Conservation (phyloP, 1,140 invertebrate genomes). For the Heliconius hewitsoni region DNA sequence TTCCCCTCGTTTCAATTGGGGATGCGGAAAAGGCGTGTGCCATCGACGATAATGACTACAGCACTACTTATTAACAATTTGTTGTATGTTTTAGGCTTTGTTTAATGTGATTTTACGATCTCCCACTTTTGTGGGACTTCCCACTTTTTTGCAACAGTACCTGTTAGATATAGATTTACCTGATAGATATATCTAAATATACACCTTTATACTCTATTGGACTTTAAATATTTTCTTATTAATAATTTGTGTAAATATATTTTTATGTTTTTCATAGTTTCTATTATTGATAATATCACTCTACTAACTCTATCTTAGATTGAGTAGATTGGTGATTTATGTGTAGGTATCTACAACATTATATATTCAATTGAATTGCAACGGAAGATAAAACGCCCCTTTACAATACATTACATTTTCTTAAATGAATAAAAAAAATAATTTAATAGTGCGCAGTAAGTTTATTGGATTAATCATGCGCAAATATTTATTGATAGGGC, state of each 20-base stretch:
- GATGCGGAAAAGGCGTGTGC: slow-evolving; percentile 73
- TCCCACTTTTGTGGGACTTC: no score
- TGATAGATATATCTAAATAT: no score
- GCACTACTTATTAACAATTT: slow-evolving; percentile 71
- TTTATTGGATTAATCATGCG: slow-evolving; percentile 78
- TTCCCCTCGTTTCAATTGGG: slow-evolving; percentile 71
- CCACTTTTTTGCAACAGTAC: no score
- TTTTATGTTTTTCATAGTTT: background rate
- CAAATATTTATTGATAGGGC: slow-evolving; percentile 80
- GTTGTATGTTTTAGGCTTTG: slow-evolving; percentile 58
- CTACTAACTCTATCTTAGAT: no score
- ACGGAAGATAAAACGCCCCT: slow-evolving; percentile 20
- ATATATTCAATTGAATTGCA: background rate
- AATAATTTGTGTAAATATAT: background rate
- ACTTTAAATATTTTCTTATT: background rate
- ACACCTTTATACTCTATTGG: background rate
- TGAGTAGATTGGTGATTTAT: background rate
- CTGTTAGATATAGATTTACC: no score
- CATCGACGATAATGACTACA: slow-evolving; percentile 59
- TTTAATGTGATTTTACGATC: slow-evolving; percentile 57
- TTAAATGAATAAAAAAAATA: slow-evolving; percentile 59
- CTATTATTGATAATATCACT: background rate
- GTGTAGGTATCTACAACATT: background rate
- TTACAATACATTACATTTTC: slow-evolving; percentile 43
- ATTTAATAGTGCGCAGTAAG: slow-evolving; percentile 60